Base-by-base conservation (phyloP, 2,113 vertebrate species). In the Saguinus midas region DNA sequence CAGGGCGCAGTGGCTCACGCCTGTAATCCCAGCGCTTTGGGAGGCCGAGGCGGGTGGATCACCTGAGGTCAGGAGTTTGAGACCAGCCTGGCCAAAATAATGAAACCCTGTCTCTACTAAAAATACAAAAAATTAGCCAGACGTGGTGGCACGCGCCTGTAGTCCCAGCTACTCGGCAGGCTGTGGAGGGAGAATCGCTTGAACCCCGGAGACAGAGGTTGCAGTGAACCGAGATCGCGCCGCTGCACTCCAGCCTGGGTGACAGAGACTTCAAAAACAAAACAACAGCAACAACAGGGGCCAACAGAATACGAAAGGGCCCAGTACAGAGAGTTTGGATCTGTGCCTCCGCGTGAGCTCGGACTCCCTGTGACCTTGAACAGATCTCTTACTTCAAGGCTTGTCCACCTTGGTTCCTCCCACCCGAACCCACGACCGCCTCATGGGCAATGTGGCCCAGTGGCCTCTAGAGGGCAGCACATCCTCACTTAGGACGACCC, bases 381-480 rank as follows among this genome's bases (percentile, higher is more conserved):
- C 76, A 13, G 25, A 45, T 57, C 25, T 23, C 16, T 45, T 21
- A 6, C 5, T 40, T 52, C 76, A 18, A 72, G n/a, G n/a, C 76
- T 55, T 0, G 79, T 35, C 35, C 9, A 5, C 21, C 52, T 40
- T 20, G 61, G n/a, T 43, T 70, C 32, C 14, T 78, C 17, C 20
- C n/a, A 68, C 18, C 20, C 43, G 14, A 18, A 16, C 66, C 66
- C 66, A n/a, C 0, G 32, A 20, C 4, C 20, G 27, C 43, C 12
- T 75, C 45, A 1, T 14, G 40, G 21, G 52, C 45, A 32, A 7
- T 80, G 75, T 57, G 73, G 66, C 64, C 27, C 88, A 21, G 35
- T 18, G 66, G 92, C 98, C 98, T 95, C 97, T 98, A 98, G 98
- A 97, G 98, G 98, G 98, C 98, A 96, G 96, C 97, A 97, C 64